phyloP scores from a whole-genome alignment of 1,140 invertebrate species.

The Cydia strobilella region DNA sequence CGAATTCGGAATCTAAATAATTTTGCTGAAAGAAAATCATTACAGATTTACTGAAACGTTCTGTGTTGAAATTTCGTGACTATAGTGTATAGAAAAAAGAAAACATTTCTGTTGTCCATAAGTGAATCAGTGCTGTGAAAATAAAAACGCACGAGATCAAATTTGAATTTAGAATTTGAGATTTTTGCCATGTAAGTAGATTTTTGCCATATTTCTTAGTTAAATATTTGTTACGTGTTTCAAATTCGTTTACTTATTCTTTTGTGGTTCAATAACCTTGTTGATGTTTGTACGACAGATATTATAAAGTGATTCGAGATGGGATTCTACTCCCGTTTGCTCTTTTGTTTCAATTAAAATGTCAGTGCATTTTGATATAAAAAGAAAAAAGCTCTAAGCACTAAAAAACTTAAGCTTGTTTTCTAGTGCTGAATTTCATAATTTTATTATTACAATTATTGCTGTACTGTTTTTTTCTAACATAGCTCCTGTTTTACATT shows the following conservation, averaged over 20 bases:
- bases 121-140: not conserved
- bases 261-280: no score
- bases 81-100: not conserved
- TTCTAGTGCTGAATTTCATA: no score
- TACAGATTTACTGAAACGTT: not conserved
- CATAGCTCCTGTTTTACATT: no score
- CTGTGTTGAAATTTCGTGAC: not conserved
- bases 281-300: no score
- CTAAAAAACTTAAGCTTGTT: no score
- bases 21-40: conserved; percentile 1
- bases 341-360: no score
- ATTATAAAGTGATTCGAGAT: no score
- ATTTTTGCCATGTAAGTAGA: not conserved
- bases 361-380: no score
- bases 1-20: not conserved
- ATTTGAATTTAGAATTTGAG: not conserved
- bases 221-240: not conserved
- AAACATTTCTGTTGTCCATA: not conserved
- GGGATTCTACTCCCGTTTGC: no score
- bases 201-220: not conserved
- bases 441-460: no score
- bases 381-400: no score
- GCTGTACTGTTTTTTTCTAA: no score
- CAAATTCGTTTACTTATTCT: not conserved
- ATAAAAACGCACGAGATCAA: not conserved